These are phyloP conservation scores for Phenganax subtilis DNA, from an alignment of 92 coral and sea anemone genomes.

Conservation along the genomic window DNA sequence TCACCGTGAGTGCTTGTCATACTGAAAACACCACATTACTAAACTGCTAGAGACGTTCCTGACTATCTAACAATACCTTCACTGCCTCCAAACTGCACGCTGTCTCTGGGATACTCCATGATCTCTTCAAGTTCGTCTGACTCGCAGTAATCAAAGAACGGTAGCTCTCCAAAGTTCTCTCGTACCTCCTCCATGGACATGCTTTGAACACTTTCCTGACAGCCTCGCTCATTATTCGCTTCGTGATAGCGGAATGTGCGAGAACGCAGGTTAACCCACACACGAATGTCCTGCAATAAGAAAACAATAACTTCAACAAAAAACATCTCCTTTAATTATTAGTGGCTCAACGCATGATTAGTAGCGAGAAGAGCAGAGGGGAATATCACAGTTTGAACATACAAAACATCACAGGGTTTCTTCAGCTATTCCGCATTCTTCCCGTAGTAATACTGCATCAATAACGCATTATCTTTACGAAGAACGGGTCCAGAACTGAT, in stretches of 20 bases:
- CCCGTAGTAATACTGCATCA: conserved; percentile 1
- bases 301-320: neutral
- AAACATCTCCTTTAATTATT: neutral
- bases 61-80: neutral
- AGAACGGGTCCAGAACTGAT: neutral
- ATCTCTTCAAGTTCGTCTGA: conserved; percentile 46
- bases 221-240: conserved; percentile 72
- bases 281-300: conserved; percentile 65
- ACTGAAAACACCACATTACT: too few relatives aligned
- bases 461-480: neutral
- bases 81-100: neutral
- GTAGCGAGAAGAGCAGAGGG: too few relatives aligned
- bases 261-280: conserved; percentile 80
- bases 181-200: conserved; percentile 77
- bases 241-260: conserved; percentile 73
- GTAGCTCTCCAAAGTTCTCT: conserved; percentile 57
- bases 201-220: conserved; percentile 62
- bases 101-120: conserved; percentile 22
- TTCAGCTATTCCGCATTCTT: neutral
- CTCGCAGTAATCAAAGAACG: conserved; percentile 59
- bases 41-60: too few relatives aligned
- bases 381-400: too few relatives aligned
- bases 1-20: too few relatives aligned
- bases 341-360: too few relatives aligned
- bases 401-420: too few relatives aligned